Evolutionary conservation across 1,140 invertebrate genomes (phyloP), one percentile per base, ranked within the genome.

Genomic region (Stegodyphus dumicola): DNA sequence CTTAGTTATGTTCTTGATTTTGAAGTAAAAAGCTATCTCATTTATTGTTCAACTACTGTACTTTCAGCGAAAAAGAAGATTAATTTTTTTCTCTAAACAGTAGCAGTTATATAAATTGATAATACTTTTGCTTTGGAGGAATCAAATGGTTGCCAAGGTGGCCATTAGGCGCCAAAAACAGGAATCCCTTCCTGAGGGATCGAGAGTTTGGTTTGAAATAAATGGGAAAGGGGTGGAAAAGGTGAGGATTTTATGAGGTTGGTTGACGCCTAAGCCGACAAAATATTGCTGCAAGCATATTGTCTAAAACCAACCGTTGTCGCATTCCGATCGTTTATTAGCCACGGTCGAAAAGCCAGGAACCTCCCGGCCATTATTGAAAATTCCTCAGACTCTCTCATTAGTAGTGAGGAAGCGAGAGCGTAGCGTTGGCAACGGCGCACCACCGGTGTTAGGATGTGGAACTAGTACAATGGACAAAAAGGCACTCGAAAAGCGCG

Each of bases 201-300:
- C 33, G 33, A 33, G 17, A 60, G 73, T 17, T 48, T 49, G 75
- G 54, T 65, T 17, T 77, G 75, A 78, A 78, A 77, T 78, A 65
- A 75, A 86, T 77, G 75, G 67, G 56, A 76, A 76, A 86, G 69
- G 84, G 75, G 69, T 64, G 75, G 84, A 69, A 77, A 71, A 78
- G 76, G 76, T 77, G 76, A 86, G 76, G 76, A 69, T 86, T 86
- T 86, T 86, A 80, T 86, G 77, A 80, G 85, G 85, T 79, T 86
- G 77, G 77, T 87, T 87, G 86, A 87, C 86, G 86, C 86, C 79
- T 83, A 69, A 74, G 78, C 78, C 79, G 86, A 81, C 86, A 87
- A 87, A 87, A 87, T 87, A 87, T 87, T 87, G 86, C 86, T 87
- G 86, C 86, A 87, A 87, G 86, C 86, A 87, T 87, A 87, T 87